Percentiles rank a stretch among this genome's conserved stretches.
phyloP scores from a whole-genome alignment of 2,113 vertebrate genomes.

The Zapornia atra region DNA sequence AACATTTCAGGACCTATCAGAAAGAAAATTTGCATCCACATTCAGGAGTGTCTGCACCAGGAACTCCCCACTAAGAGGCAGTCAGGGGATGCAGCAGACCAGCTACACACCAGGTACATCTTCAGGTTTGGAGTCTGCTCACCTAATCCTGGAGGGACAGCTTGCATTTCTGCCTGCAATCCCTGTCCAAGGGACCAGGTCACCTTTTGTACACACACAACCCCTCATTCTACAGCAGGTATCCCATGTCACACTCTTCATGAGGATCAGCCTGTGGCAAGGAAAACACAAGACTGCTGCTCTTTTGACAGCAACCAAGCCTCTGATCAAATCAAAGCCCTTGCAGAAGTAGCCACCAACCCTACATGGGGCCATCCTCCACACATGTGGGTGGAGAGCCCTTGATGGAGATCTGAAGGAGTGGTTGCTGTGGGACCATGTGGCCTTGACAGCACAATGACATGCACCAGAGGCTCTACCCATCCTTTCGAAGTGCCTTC shows the following conservation, averaged over 20 bases:
- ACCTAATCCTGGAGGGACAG: not conserved
- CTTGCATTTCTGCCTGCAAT: not conserved
- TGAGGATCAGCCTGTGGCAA: not conserved
- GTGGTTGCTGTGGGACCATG: not conserved
- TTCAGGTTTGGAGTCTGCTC: not conserved
- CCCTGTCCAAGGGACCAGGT: not conserved
- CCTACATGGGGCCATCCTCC: fast-evolving
- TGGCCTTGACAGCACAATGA: not conserved
- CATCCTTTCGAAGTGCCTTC: not conserved
- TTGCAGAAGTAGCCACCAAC: not conserved
- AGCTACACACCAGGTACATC: not conserved
- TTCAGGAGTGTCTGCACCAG: not conserved
- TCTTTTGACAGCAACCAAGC: not conserved
- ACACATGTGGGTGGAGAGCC: not conserved
- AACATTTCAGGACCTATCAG: not conserved
- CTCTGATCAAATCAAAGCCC: not conserved
- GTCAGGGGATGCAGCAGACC: not conserved
- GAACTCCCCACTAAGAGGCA: not conserved
- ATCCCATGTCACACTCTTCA: not conserved
- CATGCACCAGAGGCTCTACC: not conserved
- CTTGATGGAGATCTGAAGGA: not conserved
- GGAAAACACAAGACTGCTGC: not conserved
- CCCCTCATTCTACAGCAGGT: not conserved
- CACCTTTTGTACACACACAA: not conserved
- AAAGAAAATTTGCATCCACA: not conserved